Conservation (phyloP, 1,140 invertebrate species). For the Caenorhabditis inopinata region DNA sequence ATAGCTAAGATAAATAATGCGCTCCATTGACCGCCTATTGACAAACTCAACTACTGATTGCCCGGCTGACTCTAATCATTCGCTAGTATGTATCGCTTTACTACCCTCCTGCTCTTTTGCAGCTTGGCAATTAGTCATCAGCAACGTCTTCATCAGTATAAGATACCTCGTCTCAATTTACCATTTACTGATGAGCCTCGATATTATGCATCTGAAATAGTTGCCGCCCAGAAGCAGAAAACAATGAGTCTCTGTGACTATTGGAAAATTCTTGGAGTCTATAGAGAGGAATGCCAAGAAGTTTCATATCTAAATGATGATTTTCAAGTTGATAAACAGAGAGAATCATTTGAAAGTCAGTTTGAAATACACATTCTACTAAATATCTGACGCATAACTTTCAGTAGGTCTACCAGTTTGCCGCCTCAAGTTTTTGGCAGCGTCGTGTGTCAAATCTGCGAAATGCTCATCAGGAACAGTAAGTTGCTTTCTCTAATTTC, state of each 20-base stretch:
- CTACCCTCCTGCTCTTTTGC: neutral
- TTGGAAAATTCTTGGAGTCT: constrained; percentile 17
- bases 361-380: neutral
- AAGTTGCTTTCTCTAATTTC: neutral
- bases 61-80: neutral
- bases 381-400: neutral
- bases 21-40: neutral
- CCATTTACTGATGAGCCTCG: constrained; percentile 6
- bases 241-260: neutral
- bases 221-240: neutral
- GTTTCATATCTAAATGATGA: neutral
- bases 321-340: neutral
- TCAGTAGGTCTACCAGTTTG: constrained; percentile 3
- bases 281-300: constrained; percentile 6
- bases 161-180: neutral
- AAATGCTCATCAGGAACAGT: constrained; percentile 16
- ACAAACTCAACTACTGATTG: neutral
- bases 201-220: neutral
- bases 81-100: neutral
- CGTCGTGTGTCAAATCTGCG: neutral
- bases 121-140: neutral
- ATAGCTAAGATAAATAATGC: constrained; percentile 18
- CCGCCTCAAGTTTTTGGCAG: neutral
- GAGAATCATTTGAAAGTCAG: neutral
- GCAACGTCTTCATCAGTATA: neutral